These are phyloP conservation scores for Callinectes sapidus DNA, from an alignment of 2,888 invertebrate species.

Conservation along the genomic window DNA sequence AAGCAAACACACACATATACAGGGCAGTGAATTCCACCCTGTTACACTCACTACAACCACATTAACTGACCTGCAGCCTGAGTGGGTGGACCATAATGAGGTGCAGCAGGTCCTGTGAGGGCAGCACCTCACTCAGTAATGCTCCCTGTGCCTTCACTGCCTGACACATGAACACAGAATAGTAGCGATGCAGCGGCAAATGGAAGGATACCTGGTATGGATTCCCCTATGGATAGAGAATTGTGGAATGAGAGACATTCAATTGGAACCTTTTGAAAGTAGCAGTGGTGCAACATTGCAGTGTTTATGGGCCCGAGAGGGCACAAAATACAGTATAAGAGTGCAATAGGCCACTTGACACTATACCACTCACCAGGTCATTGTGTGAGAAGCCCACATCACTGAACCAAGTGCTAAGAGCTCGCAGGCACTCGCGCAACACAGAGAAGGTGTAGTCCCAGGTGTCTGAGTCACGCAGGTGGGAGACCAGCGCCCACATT, in stretches of 20 bases:
- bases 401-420: slow-evolving; percentile 92
- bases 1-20: not conserved
- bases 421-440: slow-evolving; percentile 91
- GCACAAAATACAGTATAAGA: not conserved
- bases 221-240: slow-evolving; percentile 81
- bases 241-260: not conserved
- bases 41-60: not conserved
- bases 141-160: slow-evolving; percentile 84
- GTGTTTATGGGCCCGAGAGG: too few species aligned
- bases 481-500: slow-evolving; percentile 97
- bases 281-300: not conserved
- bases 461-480: slow-evolving; percentile 86
- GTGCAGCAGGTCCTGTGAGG: slow-evolving; percentile 86
- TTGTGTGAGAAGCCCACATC: slow-evolving; percentile 86
- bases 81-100: slow-evolving; percentile 93
- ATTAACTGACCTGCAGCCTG: slow-evolving; percentile 85
- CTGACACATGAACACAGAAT: slow-evolving; percentile 90
- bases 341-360: too few species aligned
- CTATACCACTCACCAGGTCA: slow-evolving; percentile 78
- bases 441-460: slow-evolving; percentile 85
- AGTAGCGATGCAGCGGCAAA: slow-evolving; percentile 95
- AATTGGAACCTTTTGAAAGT: not conserved
- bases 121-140: slow-evolving; percentile 86
- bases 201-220: slow-evolving; percentile 95
- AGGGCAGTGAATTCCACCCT: not conserved